Evolutionary conservation across 2,797 vertebrate species (phyloP).

Genomic region (Tauraco hartlaubi): DNA sequence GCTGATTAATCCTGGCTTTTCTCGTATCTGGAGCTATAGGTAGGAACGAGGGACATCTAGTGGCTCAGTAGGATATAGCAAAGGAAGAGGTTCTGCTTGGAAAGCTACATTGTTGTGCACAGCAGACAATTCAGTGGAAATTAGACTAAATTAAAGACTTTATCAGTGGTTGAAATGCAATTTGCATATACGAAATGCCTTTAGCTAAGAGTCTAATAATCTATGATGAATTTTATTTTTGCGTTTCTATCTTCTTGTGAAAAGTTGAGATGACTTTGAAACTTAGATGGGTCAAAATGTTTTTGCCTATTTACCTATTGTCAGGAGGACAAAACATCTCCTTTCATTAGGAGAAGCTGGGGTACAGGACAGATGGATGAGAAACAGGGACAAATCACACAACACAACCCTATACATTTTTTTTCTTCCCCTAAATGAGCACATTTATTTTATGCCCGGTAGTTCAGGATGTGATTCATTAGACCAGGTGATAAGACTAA

Average conservation of each 20-base stretch:
- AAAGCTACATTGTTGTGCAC: not conserved
- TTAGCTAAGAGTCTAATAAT: not conserved
- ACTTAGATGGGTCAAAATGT: not conserved
- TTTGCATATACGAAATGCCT: not conserved
- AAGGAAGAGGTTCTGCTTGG: not conserved
- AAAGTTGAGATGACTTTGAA: not conserved
- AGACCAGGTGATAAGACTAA: not conserved
- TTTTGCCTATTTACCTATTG: not conserved
- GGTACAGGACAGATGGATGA: not conserved
- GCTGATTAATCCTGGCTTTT: not conserved
- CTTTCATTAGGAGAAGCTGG: not conserved
- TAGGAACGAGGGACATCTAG: slow-evolving; percentile 57
- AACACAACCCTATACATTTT: not conserved
- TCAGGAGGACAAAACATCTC: not conserved
- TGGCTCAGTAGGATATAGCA: not conserved
- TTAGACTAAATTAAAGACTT: not conserved
- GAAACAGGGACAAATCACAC: not conserved
- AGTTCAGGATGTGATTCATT: not conserved
- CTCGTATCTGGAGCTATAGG: not conserved
- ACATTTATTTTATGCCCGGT: not conserved
- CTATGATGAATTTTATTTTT: not conserved
- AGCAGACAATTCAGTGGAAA: not conserved
- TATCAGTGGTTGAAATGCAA: not conserved
- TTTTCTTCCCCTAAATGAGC: not conserved
- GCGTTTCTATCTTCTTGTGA: not conserved